Percentiles rank a stretch among this genome's conserved stretches.
These are phyloP conservation scores for Xestia ashworthii DNA, from an alignment of 2,888 invertebrate genomes.

Conservation along the genomic window DNA sequence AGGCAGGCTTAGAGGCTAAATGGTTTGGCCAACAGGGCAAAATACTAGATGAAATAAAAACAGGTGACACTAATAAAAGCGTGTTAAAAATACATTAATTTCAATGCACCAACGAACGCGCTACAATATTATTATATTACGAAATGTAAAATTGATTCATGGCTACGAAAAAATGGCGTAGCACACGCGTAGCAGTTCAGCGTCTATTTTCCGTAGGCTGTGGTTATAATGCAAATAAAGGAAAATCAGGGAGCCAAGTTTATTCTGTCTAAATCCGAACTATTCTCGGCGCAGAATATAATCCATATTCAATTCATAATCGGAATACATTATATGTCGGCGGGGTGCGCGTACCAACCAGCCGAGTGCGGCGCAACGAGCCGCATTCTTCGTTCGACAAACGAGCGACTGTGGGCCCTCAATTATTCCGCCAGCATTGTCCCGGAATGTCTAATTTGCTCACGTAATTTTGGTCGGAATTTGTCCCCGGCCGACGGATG, in stretches of 20 bases:
- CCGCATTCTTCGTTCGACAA: constrained; percentile 78
- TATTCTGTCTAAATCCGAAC: constrained; percentile 56
- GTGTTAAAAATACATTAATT: constrained; percentile 6
- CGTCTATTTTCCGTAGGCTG: constrained; percentile 47
- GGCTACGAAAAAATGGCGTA: constrained; percentile 47
- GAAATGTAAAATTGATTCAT: constrained; percentile 11
- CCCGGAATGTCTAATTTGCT: constrained; percentile 90
- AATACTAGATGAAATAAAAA: neutral
- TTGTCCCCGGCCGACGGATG: constrained; percentile 85
- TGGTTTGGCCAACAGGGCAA: neutral
- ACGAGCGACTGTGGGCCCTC: constrained; percentile 79
- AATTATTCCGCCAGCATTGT: constrained; percentile 87
- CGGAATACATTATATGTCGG: constrained; percentile 64
- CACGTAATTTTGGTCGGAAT: constrained; percentile 90
- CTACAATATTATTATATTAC: constrained; percentile 14
- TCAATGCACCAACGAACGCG: neutral
- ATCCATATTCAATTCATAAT: constrained; percentile 69
- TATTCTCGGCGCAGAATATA: constrained; percentile 56
- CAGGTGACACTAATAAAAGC: constrained; percentile 6
- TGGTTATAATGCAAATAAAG: constrained; percentile 53
- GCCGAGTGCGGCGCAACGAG: constrained; percentile 64
- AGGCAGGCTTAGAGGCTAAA: neutral
- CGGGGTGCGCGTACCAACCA: constrained; percentile 56
- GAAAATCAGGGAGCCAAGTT: constrained; percentile 54
- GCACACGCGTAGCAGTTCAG: constrained; percentile 34